Conservation (phyloP, 2,888 invertebrate species). For the Linnaemya tessellans region DNA sequence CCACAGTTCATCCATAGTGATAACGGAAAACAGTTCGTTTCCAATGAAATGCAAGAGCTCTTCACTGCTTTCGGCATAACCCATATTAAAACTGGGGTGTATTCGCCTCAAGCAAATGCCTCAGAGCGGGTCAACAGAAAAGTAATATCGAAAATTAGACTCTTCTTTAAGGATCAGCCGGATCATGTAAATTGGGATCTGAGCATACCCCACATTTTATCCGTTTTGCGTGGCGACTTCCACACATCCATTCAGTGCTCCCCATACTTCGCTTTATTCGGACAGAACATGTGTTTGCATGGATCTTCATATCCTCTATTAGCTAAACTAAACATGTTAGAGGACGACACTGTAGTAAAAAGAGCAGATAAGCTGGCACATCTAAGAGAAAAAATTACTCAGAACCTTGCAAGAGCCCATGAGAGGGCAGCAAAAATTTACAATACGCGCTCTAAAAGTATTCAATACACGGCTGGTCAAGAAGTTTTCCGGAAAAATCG, state of each 20-base stretch:
- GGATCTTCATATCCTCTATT: too few relatives aligned
- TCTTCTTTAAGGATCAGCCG: not conserved
- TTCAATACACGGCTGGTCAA: too few relatives aligned
- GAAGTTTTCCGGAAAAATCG: too few relatives aligned
- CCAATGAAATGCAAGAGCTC: not conserved
- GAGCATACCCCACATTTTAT: not conserved
- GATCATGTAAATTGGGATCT: not conserved
- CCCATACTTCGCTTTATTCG: not conserved
- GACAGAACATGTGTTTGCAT: not conserved
- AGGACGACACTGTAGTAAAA: not conserved
- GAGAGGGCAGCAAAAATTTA: not conserved
- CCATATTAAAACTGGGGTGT: not conserved
- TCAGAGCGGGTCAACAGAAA: not conserved
- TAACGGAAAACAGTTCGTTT: not conserved
- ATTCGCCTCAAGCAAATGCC: conserved; percentile 1
- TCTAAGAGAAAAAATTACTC: not conserved
- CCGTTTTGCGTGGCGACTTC: not conserved
- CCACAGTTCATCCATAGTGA: too few relatives aligned
- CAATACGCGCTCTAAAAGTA: too few relatives aligned
- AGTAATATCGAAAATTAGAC: not conserved
- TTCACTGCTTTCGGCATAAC: not conserved
- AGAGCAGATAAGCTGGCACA: not conserved
- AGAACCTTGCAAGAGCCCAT: not conserved
- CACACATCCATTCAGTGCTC: not conserved
- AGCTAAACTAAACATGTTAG: not conserved